These are phyloP conservation scores for Tragopan temminckii DNA, from an alignment of 2,797 vertebrate genomes.

Conservation along the genomic window DNA sequence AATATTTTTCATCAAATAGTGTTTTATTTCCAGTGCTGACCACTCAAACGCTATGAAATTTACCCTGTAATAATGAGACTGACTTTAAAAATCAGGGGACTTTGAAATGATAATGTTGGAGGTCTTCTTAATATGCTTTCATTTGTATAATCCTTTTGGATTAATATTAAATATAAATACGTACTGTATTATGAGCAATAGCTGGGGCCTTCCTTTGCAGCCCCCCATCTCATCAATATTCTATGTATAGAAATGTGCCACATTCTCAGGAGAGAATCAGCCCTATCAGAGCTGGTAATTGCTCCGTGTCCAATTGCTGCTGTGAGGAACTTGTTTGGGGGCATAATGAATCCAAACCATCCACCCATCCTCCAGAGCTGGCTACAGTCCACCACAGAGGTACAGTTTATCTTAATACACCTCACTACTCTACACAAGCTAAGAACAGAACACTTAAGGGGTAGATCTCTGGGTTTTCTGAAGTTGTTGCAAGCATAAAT, in stretches of 20 bases:
- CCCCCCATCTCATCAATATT: accelerated
- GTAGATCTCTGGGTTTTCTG: neutral
- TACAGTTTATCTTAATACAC: accelerated
- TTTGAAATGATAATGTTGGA: neutral
- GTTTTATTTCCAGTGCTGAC: neutral
- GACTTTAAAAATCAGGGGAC: neutral
- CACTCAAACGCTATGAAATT: neutral
- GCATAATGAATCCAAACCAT: neutral
- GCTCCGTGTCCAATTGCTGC: neutral
- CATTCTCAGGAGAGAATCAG: neutral
- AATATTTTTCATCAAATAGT: neutral
- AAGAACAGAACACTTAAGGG: neutral
- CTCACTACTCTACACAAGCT: neutral
- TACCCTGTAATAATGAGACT: neutral
- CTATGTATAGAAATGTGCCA: accelerated
- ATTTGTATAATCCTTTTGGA: neutral
- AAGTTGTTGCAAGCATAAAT: neutral
- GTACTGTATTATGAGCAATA: neutral
- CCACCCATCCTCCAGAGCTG: neutral
- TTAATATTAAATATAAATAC: neutral
- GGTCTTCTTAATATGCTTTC: neutral
- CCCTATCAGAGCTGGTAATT: neutral
- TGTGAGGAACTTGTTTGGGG: neutral
- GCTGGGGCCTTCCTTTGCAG: neutral
- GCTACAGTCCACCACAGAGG: accelerated